Percentiles rank a stretch among this genome's conserved stretches.
Evolutionary conservation across 2,797 vertebrate species (phyloP).

Genomic region (Hipposideros larvatus): DNA sequence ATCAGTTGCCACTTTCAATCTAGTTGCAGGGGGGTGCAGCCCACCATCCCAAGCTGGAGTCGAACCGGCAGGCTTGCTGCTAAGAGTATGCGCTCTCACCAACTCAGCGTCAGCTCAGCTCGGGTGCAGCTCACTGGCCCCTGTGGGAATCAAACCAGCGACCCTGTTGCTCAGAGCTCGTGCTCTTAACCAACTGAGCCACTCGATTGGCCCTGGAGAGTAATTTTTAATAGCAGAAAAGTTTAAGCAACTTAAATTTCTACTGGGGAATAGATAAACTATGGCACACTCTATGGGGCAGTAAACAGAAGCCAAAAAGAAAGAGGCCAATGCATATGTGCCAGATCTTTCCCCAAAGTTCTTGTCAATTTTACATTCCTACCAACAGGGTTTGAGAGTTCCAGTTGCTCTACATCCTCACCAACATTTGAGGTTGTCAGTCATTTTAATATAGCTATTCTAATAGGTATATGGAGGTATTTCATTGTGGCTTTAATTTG

Average conservation of each 20-base stretch:
- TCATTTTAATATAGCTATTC: background rate
- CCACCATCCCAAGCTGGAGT: too few species aligned
- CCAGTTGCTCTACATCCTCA: background rate
- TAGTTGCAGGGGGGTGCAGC: too few species aligned
- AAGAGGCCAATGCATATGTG: background rate
- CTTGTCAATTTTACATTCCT: background rate
- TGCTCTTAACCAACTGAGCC: too few species aligned
- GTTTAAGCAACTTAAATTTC: slow-evolving; percentile 39
- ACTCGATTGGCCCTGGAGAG: too few species aligned
- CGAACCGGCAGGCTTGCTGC: too few species aligned
- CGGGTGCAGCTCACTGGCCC: too few species aligned
- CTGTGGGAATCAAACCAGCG: too few species aligned
- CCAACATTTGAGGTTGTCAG: background rate
- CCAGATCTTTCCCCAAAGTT: background rate
- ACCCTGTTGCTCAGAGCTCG: too few species aligned
- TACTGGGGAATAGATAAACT: background rate
- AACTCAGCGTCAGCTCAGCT: too few species aligned
- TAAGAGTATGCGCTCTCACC: too few species aligned
- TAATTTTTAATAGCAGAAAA: slow-evolving; percentile 41
- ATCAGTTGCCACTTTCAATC: too few species aligned
- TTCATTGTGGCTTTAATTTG: slow-evolving; percentile 1
- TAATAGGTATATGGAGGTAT: background rate
- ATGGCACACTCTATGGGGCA: background rate
- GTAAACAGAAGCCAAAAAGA: background rate
- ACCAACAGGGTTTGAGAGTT: slow-evolving; percentile 26